Conservation (phyloP, 2,888 invertebrate genomes). For the Thecocarcelia acutangulata region DNA sequence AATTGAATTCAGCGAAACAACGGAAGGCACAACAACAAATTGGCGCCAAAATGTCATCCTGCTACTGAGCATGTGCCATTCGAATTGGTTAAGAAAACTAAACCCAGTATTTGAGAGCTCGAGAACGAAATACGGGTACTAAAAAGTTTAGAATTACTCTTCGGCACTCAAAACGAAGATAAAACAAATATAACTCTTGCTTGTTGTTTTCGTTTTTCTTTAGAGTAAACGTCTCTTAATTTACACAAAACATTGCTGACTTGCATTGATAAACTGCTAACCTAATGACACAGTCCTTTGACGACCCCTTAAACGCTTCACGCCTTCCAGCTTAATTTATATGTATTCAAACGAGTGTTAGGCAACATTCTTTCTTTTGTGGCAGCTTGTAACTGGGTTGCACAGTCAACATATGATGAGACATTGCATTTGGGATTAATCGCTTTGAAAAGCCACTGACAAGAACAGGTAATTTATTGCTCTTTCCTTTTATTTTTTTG, state of each 20-base stretch:
- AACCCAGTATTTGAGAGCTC: slow-evolving; percentile 55
- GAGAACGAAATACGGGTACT: slow-evolving; percentile 55
- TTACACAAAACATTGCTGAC: slow-evolving; percentile 15
- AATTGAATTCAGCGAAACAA: slow-evolving; percentile 33
- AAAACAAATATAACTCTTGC: background rate
- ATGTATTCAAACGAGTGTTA: background rate
- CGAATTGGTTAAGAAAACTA: background rate
- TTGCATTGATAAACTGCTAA: slow-evolving; percentile 64
- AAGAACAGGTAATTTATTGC: slow-evolving; percentile 40
- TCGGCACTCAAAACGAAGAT: too few species aligned
- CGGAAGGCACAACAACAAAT: slow-evolving; percentile 35
- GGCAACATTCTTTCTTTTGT: background rate
- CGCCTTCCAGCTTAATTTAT: background rate
- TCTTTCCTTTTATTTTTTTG: background rate
- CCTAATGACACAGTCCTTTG: slow-evolving; percentile 57
- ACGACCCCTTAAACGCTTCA: background rate
- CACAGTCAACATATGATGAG: slow-evolving; percentile 55
- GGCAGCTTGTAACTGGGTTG: background rate
- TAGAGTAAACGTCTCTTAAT: slow-evolving; percentile 2
- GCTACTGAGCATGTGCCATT: slow-evolving; percentile 33
- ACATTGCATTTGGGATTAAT: slow-evolving; percentile 56
- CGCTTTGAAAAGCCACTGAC: slow-evolving; percentile 52
- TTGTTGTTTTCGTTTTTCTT: slow-evolving; percentile 2
- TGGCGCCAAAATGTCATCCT: slow-evolving; percentile 59
- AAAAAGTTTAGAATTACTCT: slow-evolving; percentile 1